Evolutionary conservation across 1,140 invertebrate species (phyloP), one percentile per base, ranked within the genome.

Genomic region (Scaptomyza graminum): DNA sequence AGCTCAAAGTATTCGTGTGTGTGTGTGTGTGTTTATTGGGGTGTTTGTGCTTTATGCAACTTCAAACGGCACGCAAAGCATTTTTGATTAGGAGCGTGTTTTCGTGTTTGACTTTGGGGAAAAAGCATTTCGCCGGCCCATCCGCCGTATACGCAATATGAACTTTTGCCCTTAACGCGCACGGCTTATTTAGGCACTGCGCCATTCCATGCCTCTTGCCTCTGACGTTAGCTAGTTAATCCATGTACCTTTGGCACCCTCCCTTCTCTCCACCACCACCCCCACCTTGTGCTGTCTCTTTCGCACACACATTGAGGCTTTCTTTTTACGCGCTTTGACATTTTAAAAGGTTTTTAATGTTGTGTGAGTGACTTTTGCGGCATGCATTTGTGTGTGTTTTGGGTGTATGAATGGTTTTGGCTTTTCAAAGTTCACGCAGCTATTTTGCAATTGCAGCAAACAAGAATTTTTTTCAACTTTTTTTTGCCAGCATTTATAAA

Each of bases 271-370:
- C 11, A 13, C 0, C 31, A 22, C 0, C 37, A 4, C 5, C 28
- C 3, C 43, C 11, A 1, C 2, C 64, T 34, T 15, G 0, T 16
- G 8, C 44, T 8, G 13, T 43, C 47, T 25, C 13, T 31, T 43
- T 41, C 54, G 11, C 49, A 18, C 62, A 18, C 62, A 37, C 13
- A 16, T 47, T 7, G 4, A 28, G 44, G 49, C 67, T 73, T 79
- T 81, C 81, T 72, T 85, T 74, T 74, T 74, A 79, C 73, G 68
- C 84, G 79, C 83, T 88, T 88, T 88, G 83, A 88, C 83, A 89
- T 88, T 88, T 89, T 89, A 89, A 88, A 88, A 88, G 84, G 83
- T 83, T 87, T 87, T 87, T 83, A 79, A 83, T 87, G 83, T 87
- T 63, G 73, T 80, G 50, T 68, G 62, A 85, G 76, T 72, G 80